Conservation (phyloP, 2,113 vertebrate genomes). For the Pundamilia nyererei region DNA sequence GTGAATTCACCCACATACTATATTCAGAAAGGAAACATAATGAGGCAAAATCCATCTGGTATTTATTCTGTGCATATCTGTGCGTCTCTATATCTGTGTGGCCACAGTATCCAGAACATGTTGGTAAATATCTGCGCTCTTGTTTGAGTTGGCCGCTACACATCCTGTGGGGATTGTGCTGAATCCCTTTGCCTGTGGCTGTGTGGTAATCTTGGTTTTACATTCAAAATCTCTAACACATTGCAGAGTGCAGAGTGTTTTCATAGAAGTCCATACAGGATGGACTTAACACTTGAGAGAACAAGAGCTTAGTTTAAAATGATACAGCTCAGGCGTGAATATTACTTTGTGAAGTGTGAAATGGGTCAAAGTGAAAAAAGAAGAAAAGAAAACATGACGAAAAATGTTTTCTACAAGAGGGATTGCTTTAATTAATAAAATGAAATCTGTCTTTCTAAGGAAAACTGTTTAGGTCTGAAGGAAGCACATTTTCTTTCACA, state of each 20-base stretch:
- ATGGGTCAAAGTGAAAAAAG: background rate
- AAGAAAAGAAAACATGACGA: background rate
- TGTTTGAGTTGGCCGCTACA: constrained; percentile 59
- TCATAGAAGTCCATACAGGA: constrained; percentile 36
- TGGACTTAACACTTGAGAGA: constrained; percentile 41
- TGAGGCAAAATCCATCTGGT: background rate
- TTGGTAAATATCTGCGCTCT: constrained; percentile 51
- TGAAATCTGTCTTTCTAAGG: background rate
- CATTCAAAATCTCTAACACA: constrained; percentile 62
- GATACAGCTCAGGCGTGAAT: constrained; percentile 36
- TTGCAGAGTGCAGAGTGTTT: constrained; percentile 50
- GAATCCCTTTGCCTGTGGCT: constrained; percentile 48
- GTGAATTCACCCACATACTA: background rate
- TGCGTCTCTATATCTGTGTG: constrained; percentile 9
- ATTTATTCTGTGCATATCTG: background rate
- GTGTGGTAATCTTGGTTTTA: constrained; percentile 62
- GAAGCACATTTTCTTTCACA: background rate
- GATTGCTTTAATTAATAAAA: constrained; percentile 27
- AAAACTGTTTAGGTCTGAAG: background rate
- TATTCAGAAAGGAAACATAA: background rate
- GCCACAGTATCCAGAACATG: constrained; percentile 15
- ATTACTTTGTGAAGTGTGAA: constrained; percentile 50
- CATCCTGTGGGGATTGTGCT: constrained; percentile 51
- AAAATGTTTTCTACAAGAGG: background rate
- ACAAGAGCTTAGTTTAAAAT: constrained; percentile 40